Conservation (phyloP, 2,888 invertebrate genomes). For the Brachycybe producta region DNA sequence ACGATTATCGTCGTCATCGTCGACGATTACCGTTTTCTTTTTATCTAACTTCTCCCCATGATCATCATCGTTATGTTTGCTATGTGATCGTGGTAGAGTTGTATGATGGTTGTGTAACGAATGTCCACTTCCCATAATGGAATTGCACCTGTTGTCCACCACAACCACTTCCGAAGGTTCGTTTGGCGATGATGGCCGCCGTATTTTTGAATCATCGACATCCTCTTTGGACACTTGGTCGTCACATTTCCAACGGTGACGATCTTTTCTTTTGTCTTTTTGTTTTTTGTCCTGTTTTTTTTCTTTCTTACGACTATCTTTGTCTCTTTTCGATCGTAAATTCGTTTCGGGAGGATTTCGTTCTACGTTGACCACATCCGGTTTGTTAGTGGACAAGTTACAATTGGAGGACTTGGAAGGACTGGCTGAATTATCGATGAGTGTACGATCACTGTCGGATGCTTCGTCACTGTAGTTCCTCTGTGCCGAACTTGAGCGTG, state of each 20-base stretch:
- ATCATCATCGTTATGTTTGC: background rate
- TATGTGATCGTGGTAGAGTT: background rate
- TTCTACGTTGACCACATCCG: constrained; percentile 17
- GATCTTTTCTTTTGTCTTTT: constrained; percentile 8
- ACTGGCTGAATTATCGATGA: constrained; percentile 14
- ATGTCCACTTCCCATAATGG: too few relatives aligned
- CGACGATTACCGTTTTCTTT: too few relatives aligned
- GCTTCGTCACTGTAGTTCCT: constrained; percentile 10
- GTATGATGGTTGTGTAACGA: too few relatives aligned
- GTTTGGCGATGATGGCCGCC: background rate
- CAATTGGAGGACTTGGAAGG: constrained; percentile 10
- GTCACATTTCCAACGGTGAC: constrained; percentile 3
- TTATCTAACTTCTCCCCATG: background rate
- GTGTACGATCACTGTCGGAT: constrained; percentile 15
- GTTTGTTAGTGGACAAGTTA: constrained; percentile 15
- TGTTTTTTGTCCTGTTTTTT: constrained; percentile 3
- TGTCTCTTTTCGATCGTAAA: background rate
- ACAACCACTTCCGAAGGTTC: background rate
- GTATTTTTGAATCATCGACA: background rate
- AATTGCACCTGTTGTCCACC: constrained; percentile 6
- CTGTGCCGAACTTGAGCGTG: constrained; percentile 6
- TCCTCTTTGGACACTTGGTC: background rate
- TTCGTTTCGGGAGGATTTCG: background rate
- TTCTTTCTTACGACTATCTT: constrained; percentile 2
- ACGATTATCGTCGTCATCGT: constrained; percentile 3